Evolutionary conservation across 2,888 invertebrate species (phyloP).

Genomic region (Piscicola geometra): DNA sequence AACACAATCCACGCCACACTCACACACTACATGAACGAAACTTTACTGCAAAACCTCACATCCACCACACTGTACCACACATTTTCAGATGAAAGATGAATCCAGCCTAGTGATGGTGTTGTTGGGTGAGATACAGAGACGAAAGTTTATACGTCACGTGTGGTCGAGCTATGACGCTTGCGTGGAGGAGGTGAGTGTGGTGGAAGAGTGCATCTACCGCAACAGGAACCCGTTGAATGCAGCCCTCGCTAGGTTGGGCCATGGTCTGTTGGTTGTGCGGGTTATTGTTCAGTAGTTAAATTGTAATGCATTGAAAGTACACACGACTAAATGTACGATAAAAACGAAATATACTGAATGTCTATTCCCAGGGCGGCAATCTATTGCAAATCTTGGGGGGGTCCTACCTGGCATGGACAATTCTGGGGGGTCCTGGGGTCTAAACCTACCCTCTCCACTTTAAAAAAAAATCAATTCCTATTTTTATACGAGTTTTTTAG

Average conservation of each 20-base stretch:
- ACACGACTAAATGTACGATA: too few relatives aligned
- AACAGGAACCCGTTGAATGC: constrained; percentile 51
- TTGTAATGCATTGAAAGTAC: too few relatives aligned
- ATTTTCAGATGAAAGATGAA: not conserved
- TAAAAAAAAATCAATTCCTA: too few relatives aligned
- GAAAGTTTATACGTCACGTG: constrained; percentile 50
- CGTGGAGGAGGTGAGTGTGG: constrained; percentile 44
- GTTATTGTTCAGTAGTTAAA: too few relatives aligned
- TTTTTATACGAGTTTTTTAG: too few relatives aligned
- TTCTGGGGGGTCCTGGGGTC: too few relatives aligned
- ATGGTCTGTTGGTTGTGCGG: too few relatives aligned
- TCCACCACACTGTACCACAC: not conserved
- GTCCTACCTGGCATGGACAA: too few relatives aligned
- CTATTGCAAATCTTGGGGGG: too few relatives aligned
- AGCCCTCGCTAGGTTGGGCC: constrained; percentile 48
- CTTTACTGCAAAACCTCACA: not conserved
- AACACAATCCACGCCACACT: not conserved
- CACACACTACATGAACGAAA: not conserved
- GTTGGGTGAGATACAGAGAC: constrained; percentile 51
- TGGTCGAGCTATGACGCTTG: constrained; percentile 45
- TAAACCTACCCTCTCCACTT: too few relatives aligned
- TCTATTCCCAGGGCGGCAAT: too few relatives aligned
- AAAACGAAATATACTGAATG: too few relatives aligned
- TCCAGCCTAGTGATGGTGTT: constrained; percentile 49
- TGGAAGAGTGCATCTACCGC: constrained; percentile 49